Base-by-base conservation (phyloP, 2,888 invertebrate species). In the Stenolophus ochropezus region DNA sequence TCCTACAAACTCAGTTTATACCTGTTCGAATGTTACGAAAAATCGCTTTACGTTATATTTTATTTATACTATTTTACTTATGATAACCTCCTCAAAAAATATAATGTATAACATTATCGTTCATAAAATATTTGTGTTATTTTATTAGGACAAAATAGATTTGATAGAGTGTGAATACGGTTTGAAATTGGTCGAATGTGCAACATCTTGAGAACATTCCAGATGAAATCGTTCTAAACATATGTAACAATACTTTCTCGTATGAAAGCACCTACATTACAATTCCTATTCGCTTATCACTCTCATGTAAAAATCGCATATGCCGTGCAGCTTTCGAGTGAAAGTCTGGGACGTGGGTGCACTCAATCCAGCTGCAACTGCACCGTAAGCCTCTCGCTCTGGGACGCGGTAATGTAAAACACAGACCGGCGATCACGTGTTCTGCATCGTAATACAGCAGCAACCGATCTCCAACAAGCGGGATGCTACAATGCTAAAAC, bases 401-500 rank as follows among this genome's bases (percentile, higher is more conserved):
- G 25, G 61, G 23, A 23, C n/a, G 42, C 11, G 33, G 42, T 51
- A 73, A 73, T 73, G 73, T 73, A 71, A 71, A 71, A 71, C 71
- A 71, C 33, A 21, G 42, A 33, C 2, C 71, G 14, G 42, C 33
- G 49, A 73, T 73, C 73, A 73, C 73, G 73, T 73, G 73, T 73
- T 73, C 51, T 14, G 73, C 73, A 73, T 73, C 73, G 73, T 73
- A 73, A 73, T 23, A 73, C 73, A 51, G 73, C 51, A 42, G 8
- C 4, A 42, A 42, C 33, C 33, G 33, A 42, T 42, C 33, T 42
- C 33, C 8, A 11, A 42, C 33, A 42, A 42, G 8, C 8, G 11
- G 11, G 33, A 42, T 42, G 33, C 33, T 42, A 42, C 6, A 42
- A 42, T 8, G 8, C 33, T 42, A 42, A 1, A 42, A 42, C 1